A percentile compares a stretch with the other conserved stretches of the same genome.
Conservation (phyloP, 2,888 invertebrate species). For the Ferdinandea cuprea region DNA sequence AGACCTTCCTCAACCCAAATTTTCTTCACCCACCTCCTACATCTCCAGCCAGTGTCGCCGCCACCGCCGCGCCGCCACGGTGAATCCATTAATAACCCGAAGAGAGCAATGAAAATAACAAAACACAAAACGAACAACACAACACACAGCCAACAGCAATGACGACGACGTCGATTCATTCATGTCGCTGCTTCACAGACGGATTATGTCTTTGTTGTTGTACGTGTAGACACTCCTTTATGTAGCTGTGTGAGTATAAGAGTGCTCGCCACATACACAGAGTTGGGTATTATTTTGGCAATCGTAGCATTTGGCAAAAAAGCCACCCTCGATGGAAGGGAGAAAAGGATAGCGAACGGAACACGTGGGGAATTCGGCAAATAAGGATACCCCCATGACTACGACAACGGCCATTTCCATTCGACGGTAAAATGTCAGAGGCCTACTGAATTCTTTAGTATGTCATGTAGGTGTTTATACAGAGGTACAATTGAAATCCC, state of each 20-base stretch:
- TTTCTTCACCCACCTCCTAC: slow-evolving; percentile 62
- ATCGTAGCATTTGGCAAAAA: slow-evolving; percentile 23
- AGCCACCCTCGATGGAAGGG: slow-evolving; percentile 15
- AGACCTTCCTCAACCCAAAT: slow-evolving; percentile 74
- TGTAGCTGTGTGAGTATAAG: too few relatives aligned
- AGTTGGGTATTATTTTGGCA: slow-evolving; percentile 49
- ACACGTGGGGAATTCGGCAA: not conserved
- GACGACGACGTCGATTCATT: slow-evolving; percentile 49
- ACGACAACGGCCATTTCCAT: slow-evolving; percentile 6
- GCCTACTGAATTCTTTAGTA: slow-evolving; percentile 55
- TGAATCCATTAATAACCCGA: slow-evolving; percentile 56
- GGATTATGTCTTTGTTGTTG: slow-evolving; percentile 29
- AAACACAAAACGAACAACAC: slow-evolving; percentile 32
- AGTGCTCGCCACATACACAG: not conserved
- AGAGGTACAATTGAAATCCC: not conserved
- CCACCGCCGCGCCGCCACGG: slow-evolving; percentile 12
- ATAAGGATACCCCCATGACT: slow-evolving; percentile 10
- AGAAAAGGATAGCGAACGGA: slow-evolving; percentile 20
- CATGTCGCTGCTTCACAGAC: slow-evolving; percentile 47
- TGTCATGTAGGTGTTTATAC: slow-evolving; percentile 35
- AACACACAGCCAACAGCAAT: slow-evolving; percentile 21
- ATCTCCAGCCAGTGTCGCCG: slow-evolving; percentile 1
- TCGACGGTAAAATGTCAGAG: slow-evolving; percentile 43
- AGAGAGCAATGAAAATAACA: slow-evolving; percentile 40
- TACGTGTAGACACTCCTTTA: slow-evolving; percentile 27